These are phyloP conservation scores for Cottus gobio DNA, from an alignment of 2,113 vertebrate species.

Conservation along the genomic window DNA sequence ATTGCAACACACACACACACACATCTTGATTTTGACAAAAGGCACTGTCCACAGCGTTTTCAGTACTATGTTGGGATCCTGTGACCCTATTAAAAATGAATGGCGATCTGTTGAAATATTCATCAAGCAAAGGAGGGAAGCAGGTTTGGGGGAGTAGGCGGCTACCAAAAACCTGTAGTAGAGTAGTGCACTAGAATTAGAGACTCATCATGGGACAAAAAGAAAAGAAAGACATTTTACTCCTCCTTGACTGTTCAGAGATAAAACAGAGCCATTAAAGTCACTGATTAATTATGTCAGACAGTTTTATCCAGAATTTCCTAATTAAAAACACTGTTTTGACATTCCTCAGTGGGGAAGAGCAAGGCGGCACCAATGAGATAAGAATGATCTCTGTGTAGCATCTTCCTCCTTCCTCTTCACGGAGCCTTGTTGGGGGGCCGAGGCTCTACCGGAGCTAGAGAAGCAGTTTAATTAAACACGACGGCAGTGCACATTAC, in stretches of 20 bases:
- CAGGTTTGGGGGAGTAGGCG: slow-evolving; percentile 30
- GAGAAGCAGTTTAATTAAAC: slow-evolving; percentile 65
- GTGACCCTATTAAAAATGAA: slow-evolving; percentile 76
- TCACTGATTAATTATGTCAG: slow-evolving; percentile 45
- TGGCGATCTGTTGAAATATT: slow-evolving; percentile 74
- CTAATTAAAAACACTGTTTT: slow-evolving; percentile 64
- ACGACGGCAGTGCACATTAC: slow-evolving; percentile 38
- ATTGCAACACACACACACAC: slow-evolving; percentile 19
- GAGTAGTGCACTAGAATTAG: slow-evolving; percentile 14
- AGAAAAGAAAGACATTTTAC: slow-evolving; percentile 25
- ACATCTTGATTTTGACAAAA: slow-evolving; percentile 37
- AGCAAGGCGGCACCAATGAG: neutral
- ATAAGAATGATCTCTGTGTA: slow-evolving; percentile 38
- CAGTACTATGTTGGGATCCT: slow-evolving; percentile 36
- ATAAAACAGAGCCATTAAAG: slow-evolving; percentile 30
- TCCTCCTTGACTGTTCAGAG: slow-evolving; percentile 22
- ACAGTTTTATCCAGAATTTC: slow-evolving; percentile 48
- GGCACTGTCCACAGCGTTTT: slow-evolving; percentile 34
- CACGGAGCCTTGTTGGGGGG: slow-evolving; percentile 22
- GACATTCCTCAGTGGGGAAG: slow-evolving; percentile 17
- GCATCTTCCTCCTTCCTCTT: slow-evolving; percentile 37
- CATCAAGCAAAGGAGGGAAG: slow-evolving; percentile 48
- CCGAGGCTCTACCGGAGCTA: slow-evolving; percentile 13
- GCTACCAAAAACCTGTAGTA: slow-evolving; percentile 21
- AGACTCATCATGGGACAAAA: slow-evolving; percentile 3